These are phyloP conservation scores for Sinhomidia bicolor DNA, from an alignment of 2,888 invertebrate species.

Conservation along the genomic window DNA sequence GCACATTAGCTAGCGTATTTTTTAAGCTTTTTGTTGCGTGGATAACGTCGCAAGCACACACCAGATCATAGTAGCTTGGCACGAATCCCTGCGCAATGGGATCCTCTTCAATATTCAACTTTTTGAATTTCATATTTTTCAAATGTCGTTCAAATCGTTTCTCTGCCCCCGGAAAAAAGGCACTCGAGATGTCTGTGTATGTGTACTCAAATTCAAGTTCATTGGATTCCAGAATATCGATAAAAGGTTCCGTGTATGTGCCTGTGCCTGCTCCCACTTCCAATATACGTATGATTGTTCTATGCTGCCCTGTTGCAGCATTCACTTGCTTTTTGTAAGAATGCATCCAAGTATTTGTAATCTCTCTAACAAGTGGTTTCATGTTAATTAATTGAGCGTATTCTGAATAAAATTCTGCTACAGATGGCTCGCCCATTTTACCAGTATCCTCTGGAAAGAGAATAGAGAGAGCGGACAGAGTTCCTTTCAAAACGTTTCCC, in stretches of 20 bases:
- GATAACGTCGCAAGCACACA: constrained; percentile 45
- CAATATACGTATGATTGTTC: neutral
- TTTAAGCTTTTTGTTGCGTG: constrained; percentile 63
- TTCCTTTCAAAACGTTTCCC: constrained; percentile 29
- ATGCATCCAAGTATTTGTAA: neutral
- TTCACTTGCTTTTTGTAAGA: neutral
- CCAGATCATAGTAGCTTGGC: constrained; percentile 49
- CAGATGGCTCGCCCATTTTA: neutral
- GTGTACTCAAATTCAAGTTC: neutral
- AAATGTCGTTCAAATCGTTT: neutral
- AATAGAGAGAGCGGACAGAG: constrained; percentile 6
- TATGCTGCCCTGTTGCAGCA: neutral
- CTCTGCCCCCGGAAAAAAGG: constrained; percentile 15
- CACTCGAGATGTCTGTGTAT: constrained; percentile 28
- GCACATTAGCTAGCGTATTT: constrained; percentile 23
- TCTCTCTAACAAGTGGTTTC: neutral
- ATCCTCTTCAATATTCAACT: constrained; percentile 65
- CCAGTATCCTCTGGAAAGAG: constrained; percentile 47
- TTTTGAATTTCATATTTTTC: constrained; percentile 52
- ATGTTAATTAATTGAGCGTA: neutral
- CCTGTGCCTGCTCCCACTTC: constrained; percentile 52
- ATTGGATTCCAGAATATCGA: neutral
- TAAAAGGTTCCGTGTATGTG: neutral
- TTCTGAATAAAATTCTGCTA: constrained; percentile 13
- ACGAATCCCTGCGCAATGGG: constrained; percentile 60